Percentiles rank a stretch among this genome's conserved stretches.
phyloP scores from a whole-genome alignment of 30 jellyfish, hydroid and myxozoan species.

The Aurelia coerulea region DNA sequence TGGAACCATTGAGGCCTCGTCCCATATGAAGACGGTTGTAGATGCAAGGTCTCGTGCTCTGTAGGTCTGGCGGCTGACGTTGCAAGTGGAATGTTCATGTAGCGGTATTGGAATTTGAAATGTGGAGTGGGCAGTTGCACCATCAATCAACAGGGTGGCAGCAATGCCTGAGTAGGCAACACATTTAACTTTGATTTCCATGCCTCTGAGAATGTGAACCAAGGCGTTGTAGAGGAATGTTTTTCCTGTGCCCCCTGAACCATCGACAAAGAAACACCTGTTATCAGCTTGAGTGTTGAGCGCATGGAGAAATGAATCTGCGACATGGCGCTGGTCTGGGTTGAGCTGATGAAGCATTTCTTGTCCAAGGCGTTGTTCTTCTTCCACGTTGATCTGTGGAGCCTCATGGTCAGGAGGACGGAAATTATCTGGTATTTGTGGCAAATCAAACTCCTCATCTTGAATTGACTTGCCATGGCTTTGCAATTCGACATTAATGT shows the following conservation, averaged over 20 bases:
- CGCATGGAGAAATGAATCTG: constrained; percentile 29
- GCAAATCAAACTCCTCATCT: constrained; percentile 30
- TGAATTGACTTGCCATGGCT: constrained; percentile 50
- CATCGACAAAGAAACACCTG: constrained; percentile 26
- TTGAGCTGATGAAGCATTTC: constrained; percentile 20
- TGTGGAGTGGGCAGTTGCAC: constrained; percentile 40
- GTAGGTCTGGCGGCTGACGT: constrained; percentile 18
- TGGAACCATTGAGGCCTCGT: constrained; percentile 52
- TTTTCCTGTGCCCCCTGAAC: constrained; percentile 57
- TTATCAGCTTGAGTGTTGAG: not conserved
- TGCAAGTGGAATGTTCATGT: constrained; percentile 24
- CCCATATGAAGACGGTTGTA: constrained; percentile 36
- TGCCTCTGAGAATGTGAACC: constrained; percentile 10
- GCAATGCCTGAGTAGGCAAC: constrained; percentile 46
- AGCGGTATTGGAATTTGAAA: constrained; percentile 36
- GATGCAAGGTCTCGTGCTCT: constrained; percentile 17
- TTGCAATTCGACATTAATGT: constrained; percentile 12
- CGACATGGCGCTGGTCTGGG: constrained; percentile 30
- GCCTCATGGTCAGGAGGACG: not conserved
- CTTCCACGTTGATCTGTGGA: not conserved
- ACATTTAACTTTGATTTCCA: not conserved
- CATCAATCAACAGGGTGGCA: constrained; percentile 44
- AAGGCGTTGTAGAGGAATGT: constrained; percentile 43
- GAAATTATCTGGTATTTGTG: constrained; percentile 46
- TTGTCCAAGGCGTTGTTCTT: constrained; percentile 29